Conservation (phyloP, 2,888 invertebrate species). For the Noctua fimbriata region DNA sequence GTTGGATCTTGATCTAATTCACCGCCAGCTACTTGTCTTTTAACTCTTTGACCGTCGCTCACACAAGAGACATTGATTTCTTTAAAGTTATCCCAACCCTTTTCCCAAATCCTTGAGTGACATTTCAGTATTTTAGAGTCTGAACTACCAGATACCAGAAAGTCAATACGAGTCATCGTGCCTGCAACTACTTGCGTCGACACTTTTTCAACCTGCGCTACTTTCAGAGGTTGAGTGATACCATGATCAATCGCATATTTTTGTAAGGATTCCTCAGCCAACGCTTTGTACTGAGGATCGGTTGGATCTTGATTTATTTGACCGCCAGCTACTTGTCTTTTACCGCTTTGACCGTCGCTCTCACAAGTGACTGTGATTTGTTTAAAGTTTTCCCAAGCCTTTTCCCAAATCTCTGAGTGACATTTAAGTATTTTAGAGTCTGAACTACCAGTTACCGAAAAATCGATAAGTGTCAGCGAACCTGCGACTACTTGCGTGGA, state of each 20-base stretch:
- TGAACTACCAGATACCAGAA: too few species aligned
- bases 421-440: neutral
- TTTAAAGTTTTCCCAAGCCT: neutral
- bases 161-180: too few species aligned
- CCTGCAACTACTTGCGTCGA: too few species aligned
- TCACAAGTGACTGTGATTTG: neutral
- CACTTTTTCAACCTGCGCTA: too few species aligned
- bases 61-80: too few species aligned
- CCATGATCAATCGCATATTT: neutral
- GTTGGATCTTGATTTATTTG: neutral
- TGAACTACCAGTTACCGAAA: neutral
- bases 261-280: neutral
- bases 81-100: too few species aligned
- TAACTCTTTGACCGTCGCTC: too few species aligned
- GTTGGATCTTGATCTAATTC: too few species aligned
- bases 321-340: neutral
- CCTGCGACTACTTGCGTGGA: constrained; percentile 50
- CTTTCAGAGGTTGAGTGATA: too few species aligned
- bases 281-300: neutral
- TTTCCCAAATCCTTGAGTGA: too few species aligned
- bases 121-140: too few species aligned
- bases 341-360: neutral
- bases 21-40: too few species aligned
- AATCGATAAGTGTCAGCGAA: neutral
- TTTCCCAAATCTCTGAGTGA: neutral